A percentile compares a stretch with the other conserved stretches of the same genome.
Conservation (phyloP, 1,140 invertebrate species). For the Neoseiulus cucumeris region DNA sequence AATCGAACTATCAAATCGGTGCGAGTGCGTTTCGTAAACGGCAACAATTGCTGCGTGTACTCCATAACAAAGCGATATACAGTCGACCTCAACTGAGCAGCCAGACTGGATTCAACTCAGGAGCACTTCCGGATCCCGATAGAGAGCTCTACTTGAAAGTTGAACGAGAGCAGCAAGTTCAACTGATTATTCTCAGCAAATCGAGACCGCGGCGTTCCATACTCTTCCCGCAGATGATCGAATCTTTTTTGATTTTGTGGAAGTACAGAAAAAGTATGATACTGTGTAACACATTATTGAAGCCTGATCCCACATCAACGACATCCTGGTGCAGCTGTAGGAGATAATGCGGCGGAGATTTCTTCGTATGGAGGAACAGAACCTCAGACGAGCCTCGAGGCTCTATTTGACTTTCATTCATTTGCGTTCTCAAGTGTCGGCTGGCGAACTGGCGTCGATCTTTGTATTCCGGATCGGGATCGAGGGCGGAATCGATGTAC, state of each 20-base stretch:
- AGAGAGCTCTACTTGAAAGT: no score
- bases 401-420: slow-evolving; percentile 33
- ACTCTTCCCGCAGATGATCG: slow-evolving; percentile 21
- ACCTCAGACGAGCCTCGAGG: not conserved
- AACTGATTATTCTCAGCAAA: not conserved
- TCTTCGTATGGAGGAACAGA: slow-evolving; percentile 28
- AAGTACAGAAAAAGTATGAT: slow-evolving; percentile 54
- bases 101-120: no score
- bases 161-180: not conserved
- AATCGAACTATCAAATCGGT: no score
- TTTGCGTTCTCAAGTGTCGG: slow-evolving; percentile 37
- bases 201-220: not conserved
- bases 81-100: no score
- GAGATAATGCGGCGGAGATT: slow-evolving; percentile 50
- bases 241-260: slow-evolving; percentile 47
- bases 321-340: slow-evolving; percentile 40
- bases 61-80: no score
- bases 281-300: slow-evolving; percentile 61
- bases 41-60: no score
- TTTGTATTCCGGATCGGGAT: slow-evolving; percentile 46
- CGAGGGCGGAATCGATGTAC: slow-evolving; percentile 56
- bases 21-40: no score
- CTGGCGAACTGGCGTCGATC: slow-evolving; percentile 53
- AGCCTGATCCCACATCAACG: slow-evolving; percentile 44
- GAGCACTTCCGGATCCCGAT: no score